Conservation (phyloP, 2,113 vertebrate species). For the Gavia stellata region DNA sequence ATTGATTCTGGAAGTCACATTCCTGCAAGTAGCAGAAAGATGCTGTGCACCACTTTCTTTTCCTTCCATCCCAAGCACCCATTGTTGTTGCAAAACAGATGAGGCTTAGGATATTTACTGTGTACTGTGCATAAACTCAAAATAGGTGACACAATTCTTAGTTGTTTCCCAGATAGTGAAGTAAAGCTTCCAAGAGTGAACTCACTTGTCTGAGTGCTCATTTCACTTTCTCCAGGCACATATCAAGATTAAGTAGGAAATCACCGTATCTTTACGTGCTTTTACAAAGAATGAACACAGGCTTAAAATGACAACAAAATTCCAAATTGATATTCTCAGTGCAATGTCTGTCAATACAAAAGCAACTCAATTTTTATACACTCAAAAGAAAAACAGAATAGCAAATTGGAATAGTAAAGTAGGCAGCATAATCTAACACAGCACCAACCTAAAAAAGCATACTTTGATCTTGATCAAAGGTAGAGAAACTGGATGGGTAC, state of each 20-base stretch:
- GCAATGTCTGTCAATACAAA: constrained; percentile 50
- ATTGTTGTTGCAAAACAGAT: background rate
- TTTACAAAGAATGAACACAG: constrained; percentile 23
- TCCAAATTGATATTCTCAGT: constrained; percentile 47
- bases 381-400: constrained; percentile 40
- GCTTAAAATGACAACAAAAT: constrained; percentile 48
- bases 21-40: background rate
- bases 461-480: constrained; percentile 64
- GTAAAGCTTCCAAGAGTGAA: constrained; percentile 5
- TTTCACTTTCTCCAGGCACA: constrained; percentile 26
- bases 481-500: background rate
- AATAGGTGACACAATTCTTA: background rate
- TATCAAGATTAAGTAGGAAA: constrained; percentile 43
- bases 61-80: background rate
- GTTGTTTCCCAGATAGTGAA: background rate
- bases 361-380: constrained; percentile 34
- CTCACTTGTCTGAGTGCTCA: constrained; percentile 50
- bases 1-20: constrained; percentile 31
- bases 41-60: background rate
- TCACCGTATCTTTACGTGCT: background rate
- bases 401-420: constrained; percentile 19
- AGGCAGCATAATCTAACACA: background rate
- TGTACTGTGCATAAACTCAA: constrained; percentile 1
- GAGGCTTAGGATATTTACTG: constrained; percentile 27
- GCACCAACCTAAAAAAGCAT: background rate